Evolutionary conservation across 2,888 invertebrate genomes (phyloP), one percentile per base, ranked within the genome.

Genomic region (Hypomecis punctinalis): DNA sequence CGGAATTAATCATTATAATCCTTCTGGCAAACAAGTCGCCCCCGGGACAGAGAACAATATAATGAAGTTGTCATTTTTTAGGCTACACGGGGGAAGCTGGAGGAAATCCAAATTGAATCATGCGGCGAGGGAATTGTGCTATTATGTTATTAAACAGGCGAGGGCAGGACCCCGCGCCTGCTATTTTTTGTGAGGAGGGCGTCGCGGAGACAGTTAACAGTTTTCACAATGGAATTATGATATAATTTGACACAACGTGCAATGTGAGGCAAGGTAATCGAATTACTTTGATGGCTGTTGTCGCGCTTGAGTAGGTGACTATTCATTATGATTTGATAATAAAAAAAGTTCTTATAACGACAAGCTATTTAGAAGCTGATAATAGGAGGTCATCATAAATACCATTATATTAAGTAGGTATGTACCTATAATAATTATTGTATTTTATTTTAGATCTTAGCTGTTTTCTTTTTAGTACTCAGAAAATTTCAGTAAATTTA

Each of bases 51-150:
- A 82, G 90, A 88, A 90, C 91, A 89, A 90, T 92, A 89, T 93
- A 93, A 93, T 93, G 93, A 93, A 93, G 92, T 93, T 93, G 93
- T 93, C 92, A 93, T 93, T 93, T 93, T 93, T 93, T 93, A 91
- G 92, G 78, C 89, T 81, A 84, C 88, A 85, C 87, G 80, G 80
- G 91, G 92, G 91, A 91, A 89, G 91, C 90, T 91, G 91, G 88
- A 92, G 92, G 90, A 94, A 94, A 94, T 94, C 94, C 93, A 94
- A 94, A 94, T 94, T 94, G 94, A 94, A 94, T 94, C 93, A 94
- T 93, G 93, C 91, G 93, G 93, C 94, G 93, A 92, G 94, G 93
- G 93, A 94, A 94, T 94, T 94, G 94, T 94, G 94, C 94, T 94
- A 94, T 94, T 94, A 94, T 94, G 94, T 94, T 94, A 94, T 94